These are phyloP conservation scores for Arctopsyche grandis DNA, from an alignment of 1,140 invertebrate genomes.

Conservation along the genomic window DNA sequence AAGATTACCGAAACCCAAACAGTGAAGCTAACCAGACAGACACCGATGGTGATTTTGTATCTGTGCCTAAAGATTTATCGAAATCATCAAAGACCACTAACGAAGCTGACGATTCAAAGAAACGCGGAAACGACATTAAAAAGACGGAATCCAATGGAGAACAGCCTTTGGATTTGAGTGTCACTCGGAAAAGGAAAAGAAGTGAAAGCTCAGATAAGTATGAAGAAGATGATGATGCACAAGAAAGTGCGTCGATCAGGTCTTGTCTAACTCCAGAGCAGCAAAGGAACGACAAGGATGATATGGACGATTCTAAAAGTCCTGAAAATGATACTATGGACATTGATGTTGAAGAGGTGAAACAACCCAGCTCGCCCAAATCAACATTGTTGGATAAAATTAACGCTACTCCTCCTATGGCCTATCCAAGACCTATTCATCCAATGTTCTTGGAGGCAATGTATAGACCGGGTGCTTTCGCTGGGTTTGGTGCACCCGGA, in stretches of 20 bases:
- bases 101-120: slow-evolving; percentile 28
- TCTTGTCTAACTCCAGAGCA: slow-evolving; percentile 64
- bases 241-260: slow-evolving; percentile 60
- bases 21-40: slow-evolving; percentile 53
- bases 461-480: slow-evolving; percentile 71
- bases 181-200: slow-evolving; percentile 67
- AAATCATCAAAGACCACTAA: slow-evolving; percentile 55
- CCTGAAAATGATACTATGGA: slow-evolving; percentile 66
- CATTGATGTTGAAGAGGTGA: slow-evolving; percentile 64
- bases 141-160: slow-evolving; percentile 61
- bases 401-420: slow-evolving; percentile 69
- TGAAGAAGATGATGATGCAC: slow-evolving; percentile 62
- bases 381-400: slow-evolving; percentile 52
- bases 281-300: slow-evolving; percentile 53
- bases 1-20: slow-evolving; percentile 45
- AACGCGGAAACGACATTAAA: slow-evolving; percentile 16
- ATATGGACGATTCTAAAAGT: slow-evolving; percentile 60
- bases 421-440: slow-evolving; percentile 80
- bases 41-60: slow-evolving; percentile 58
- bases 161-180: slow-evolving; percentile 79
- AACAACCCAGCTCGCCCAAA: slow-evolving; percentile 52
- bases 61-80: slow-evolving; percentile 62
- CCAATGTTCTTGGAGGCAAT: slow-evolving; percentile 80
- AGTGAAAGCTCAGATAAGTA: slow-evolving; percentile 60
- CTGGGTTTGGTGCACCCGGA: slow-evolving; percentile 65